Base-by-base conservation (phyloP, 1,140 invertebrate genomes). In the Procambarus clarkii region DNA sequence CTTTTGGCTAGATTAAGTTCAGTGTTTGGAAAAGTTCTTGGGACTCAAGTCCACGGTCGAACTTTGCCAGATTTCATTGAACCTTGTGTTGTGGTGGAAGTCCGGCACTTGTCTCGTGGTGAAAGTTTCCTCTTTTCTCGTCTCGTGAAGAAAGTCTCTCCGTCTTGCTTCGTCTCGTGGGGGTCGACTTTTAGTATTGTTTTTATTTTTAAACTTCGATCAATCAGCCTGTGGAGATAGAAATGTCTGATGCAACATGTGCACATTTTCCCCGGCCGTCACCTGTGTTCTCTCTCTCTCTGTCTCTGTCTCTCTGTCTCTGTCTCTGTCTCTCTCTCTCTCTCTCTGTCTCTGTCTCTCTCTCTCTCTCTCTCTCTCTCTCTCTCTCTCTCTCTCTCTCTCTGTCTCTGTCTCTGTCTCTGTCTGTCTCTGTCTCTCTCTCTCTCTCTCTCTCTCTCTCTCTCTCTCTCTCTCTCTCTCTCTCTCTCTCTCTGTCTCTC, bases 311-410 rank as follows among this genome's bases (percentile, higher is more conserved):
- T 58, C 15, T 54, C 50, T 82, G 5, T 82, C 50, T 82, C 9
- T 21, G 0, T 82, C 18, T 54, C 48, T 50, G 9, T 71, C 46
- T 46, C 46, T 74, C 44, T 86, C 44, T 86, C 64, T 46, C 83
- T 86, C 46, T 46, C 64, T 15, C 83, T 50, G 18, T 74, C 64
- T 64, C 58, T 84, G 48, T 58, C 24, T 46, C 81, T 34, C 58
- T 21, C 82, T 71, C 54, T 84, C 34, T 24, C 24, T 24, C 18
- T 34, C n/a, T 24, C n/a, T 60, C 81, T 34, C n/a, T 45, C 81
- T 24, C 58, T 18, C 60, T 21, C 81, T 54, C 3, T 15, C 13
- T 21, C 60, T 54, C 34, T 44, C 76, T 13, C 13, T 71, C 54
- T 84, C 34, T 24, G 3, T 24, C 18, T 34, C n/a, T 24, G 5